phyloP scores from a whole-genome alignment of 1,140 invertebrate species.

The Steinernema khuongi region DNA sequence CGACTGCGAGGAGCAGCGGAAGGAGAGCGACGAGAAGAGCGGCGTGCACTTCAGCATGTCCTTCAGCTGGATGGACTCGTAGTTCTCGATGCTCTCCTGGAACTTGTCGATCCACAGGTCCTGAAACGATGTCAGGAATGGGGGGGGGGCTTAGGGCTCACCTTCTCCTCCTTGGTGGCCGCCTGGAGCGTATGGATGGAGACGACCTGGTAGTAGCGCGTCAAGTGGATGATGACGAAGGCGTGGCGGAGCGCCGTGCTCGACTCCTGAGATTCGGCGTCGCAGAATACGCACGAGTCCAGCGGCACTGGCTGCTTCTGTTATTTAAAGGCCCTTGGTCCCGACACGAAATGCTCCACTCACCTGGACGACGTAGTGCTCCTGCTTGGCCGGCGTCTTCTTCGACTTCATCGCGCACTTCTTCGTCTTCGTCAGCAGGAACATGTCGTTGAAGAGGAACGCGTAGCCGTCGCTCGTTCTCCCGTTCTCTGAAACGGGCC shows the following conservation, averaged over 20 bases:
- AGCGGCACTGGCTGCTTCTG: conserved; percentile 68
- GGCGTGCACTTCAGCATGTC: conserved; percentile 57
- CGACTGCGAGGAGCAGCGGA: conserved; percentile 28
- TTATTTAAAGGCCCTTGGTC: no score
- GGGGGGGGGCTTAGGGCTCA: conserved; percentile 9
- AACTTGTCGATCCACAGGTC: conserved; percentile 58
- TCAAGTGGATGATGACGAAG: conserved; percentile 56
- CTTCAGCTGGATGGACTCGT: conserved; percentile 56
- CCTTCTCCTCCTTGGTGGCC: conserved; percentile 43
- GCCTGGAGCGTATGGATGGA: conserved; percentile 52
- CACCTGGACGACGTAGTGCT: conserved; percentile 66
- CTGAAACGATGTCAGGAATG: conserved; percentile 30
- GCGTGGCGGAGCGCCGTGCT: conserved; percentile 59
- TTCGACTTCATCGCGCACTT: conserved; percentile 63
- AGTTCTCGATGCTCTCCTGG: conserved; percentile 57
- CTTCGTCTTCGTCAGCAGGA: conserved; percentile 68
- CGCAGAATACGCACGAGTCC: conserved; percentile 68
- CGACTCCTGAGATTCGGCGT: conserved; percentile 65
- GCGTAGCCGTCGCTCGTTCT: conserved; percentile 66
- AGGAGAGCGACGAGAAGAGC: conserved; percentile 37
- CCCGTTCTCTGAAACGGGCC: conserved; percentile 61
- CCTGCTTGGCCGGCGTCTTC: conserved; percentile 57
- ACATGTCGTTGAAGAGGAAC: conserved; percentile 70
- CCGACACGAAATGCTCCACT: no score
- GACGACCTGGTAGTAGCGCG: conserved; percentile 57